Evolutionary conservation across 2,113 vertebrate species (phyloP).

Genomic region (Ia io): DNA sequence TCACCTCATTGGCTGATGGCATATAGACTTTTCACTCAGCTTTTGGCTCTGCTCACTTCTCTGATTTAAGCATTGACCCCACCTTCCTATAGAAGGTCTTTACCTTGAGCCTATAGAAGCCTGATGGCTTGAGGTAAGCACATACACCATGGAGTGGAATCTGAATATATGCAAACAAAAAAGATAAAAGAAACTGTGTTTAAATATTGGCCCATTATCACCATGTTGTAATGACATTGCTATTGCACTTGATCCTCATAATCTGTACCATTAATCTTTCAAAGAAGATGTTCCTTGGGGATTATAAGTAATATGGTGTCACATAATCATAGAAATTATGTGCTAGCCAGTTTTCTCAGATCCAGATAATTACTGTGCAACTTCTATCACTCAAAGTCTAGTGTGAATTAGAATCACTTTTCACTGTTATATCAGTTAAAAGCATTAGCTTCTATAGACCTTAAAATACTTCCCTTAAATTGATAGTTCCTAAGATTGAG

Average conservation of each 20-base stretch:
- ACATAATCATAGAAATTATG: not conserved
- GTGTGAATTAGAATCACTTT: not conserved
- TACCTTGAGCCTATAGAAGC: not conserved
- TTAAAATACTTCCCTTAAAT: not conserved
- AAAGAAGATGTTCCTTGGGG: not conserved
- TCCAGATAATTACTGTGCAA: not conserved
- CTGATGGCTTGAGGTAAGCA: not conserved
- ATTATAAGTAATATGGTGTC: not conserved
- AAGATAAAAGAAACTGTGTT: not conserved
- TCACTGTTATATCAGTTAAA: not conserved
- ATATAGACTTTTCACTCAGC: not conserved
- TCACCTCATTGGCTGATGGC: not conserved
- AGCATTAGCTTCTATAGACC: not conserved
- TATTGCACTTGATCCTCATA: constrained; percentile 12
- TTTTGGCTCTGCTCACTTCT: not conserved
- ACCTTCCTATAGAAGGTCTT: not conserved
- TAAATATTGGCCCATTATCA: not conserved
- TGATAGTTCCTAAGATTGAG: not conserved
- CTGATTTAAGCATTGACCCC: not conserved
- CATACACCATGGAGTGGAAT: not conserved
- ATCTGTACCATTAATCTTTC: not conserved
- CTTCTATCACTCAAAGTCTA: not conserved
- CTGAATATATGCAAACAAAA: not conserved
- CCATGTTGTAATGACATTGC: not conserved
- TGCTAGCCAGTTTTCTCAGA: not conserved